Evolutionary conservation across 2,113 vertebrate genomes (phyloP).

Genomic region (Tachysurus fulvidraco): DNA sequence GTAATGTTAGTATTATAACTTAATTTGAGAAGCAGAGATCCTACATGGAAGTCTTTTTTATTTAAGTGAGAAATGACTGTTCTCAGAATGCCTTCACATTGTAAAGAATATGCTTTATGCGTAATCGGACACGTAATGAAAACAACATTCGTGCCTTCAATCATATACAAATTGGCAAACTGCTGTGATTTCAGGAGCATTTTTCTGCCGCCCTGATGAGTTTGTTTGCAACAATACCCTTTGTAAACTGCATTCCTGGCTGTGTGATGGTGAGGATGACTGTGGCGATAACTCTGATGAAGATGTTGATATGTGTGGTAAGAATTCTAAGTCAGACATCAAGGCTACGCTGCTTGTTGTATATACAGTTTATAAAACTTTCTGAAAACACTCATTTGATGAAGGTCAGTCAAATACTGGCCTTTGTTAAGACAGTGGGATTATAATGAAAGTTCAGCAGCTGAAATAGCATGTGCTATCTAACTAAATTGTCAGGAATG

Average conservation of each 20-base stretch:
- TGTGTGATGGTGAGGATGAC: constrained; percentile 97
- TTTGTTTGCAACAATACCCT: constrained; percentile 97
- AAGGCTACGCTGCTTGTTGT: background rate
- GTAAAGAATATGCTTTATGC: background rate
- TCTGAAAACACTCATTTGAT: background rate
- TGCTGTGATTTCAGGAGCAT: constrained; percentile 69
- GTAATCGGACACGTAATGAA: background rate
- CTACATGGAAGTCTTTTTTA: background rate
- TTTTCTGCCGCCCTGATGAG: constrained; percentile 91
- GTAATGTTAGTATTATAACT: background rate
- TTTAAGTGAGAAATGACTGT: background rate
- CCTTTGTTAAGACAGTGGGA: background rate
- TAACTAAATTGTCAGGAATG: background rate
- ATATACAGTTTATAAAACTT: background rate
- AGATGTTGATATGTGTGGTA: constrained; percentile 90
- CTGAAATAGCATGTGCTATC: background rate
- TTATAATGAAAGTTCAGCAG: background rate
- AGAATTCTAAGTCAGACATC: constrained; percentile 24
- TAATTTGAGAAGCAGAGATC: background rate
- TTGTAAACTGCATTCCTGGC: constrained; percentile 93
- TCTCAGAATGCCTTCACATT: background rate
- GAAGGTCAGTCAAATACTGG: background rate
- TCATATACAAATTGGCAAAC: background rate
- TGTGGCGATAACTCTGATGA: constrained; percentile 98
- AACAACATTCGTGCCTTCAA: background rate